These are phyloP conservation scores for Dendronephthya gigantea DNA, from an alignment of 64 coral and sea anemone species.

Conservation along the genomic window DNA sequence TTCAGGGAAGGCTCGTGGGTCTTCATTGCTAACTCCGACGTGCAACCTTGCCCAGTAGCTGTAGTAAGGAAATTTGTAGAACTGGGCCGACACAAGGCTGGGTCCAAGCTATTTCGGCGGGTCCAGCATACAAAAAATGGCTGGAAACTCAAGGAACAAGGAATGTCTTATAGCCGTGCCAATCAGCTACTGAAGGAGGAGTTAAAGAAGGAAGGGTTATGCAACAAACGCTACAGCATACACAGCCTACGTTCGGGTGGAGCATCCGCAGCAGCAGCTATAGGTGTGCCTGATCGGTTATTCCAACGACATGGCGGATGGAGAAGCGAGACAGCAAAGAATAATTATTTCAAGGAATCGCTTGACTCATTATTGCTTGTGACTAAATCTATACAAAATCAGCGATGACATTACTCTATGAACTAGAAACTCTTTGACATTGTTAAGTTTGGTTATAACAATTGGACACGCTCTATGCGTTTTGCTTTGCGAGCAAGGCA, in stretches of 20 bases:
- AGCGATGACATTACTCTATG: too few species aligned
- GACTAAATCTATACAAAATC: not conserved
- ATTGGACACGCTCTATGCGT: not conserved
- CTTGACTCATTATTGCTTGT: not conserved
- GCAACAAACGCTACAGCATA: not conserved
- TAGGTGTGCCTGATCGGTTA: not conserved
- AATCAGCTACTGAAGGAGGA: not conserved
- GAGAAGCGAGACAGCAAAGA: not conserved
- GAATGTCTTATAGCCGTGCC: not conserved
- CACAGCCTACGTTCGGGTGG: constrained; percentile 4
- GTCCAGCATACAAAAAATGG: not conserved
- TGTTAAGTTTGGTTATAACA: not conserved
- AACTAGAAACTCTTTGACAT: too few species aligned
- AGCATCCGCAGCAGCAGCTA: constrained; percentile 8
- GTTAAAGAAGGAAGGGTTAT: not conserved
- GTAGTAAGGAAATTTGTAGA: not conserved
- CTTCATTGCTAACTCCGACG: not conserved
- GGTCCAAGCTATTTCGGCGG: not conserved
- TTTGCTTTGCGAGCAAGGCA: not conserved
- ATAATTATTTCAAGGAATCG: not conserved
- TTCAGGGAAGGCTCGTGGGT: constrained; percentile 19
- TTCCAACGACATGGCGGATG: not conserved
- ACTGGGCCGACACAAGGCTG: not conserved
- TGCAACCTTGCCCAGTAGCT: too few species aligned
- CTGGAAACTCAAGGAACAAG: not conserved